phyloP scores from a whole-genome alignment of 2,113 vertebrate genomes.

The Rhineura floridana region DNA sequence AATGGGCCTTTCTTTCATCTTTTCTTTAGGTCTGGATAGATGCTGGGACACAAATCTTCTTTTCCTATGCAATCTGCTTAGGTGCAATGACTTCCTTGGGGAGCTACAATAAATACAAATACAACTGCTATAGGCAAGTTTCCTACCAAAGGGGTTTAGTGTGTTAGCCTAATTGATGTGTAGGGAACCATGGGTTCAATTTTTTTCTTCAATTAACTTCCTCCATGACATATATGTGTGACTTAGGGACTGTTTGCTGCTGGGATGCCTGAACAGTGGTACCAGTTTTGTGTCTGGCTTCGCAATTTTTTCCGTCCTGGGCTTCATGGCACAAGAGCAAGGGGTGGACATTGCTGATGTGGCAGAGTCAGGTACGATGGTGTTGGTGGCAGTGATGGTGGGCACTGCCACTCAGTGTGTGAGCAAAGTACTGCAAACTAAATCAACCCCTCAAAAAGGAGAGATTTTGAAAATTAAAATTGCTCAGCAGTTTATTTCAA shows the following conservation, averaged over 20 bases:
- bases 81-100: conserved; percentile 99
- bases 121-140: conserved; percentile 99
- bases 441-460: conserved; percentile 71
- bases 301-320: conserved; percentile 99
- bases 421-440: conserved; percentile 77
- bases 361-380: conserved; percentile 99
- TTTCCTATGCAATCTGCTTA: conserved; percentile 98
- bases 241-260: conserved; percentile 99
- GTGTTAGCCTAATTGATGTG: conserved; percentile 73
- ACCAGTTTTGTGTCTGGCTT: conserved; percentile 99
- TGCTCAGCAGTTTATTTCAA: conserved; percentile 35
- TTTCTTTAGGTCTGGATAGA: conserved; percentile 94
- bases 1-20: conserved; percentile 41
- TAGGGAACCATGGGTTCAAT: conserved; percentile 79
- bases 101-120: conserved; percentile 99
- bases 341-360: conserved; percentile 99
- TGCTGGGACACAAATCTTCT: conserved; percentile 98
- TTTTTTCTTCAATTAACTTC: conserved; percentile 97
- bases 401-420: conserved; percentile 91
- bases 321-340: conserved; percentile 99
- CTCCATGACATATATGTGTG: conserved; percentile 99
- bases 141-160: conserved; percentile 74
- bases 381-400: conserved; percentile 93
- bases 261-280: conserved; percentile 99
- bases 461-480: conserved; percentile 37